phyloP scores from a whole-genome alignment of 2,113 vertebrate species.

The Periophthalmus modestus region DNA sequence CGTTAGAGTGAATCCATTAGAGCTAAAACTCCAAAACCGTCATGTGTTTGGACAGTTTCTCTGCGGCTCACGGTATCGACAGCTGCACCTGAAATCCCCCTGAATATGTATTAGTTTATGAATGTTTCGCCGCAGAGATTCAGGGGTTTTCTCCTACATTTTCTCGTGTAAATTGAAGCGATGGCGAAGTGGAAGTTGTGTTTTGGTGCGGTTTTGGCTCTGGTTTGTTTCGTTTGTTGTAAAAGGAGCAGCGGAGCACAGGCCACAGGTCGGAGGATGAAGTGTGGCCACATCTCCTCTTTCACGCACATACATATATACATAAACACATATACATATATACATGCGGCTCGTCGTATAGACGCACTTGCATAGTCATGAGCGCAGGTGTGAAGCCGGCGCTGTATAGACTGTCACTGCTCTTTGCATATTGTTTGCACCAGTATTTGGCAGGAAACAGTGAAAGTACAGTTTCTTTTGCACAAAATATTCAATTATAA shows the following conservation, averaged over 20 bases:
- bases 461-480: not conserved
- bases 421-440: conserved; percentile 15
- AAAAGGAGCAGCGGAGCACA: conserved; percentile 67
- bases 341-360: conserved; percentile 3
- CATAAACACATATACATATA: conserved; percentile 1
- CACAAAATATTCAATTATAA: not conserved
- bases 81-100: not conserved
- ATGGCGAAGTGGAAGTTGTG: conserved; percentile 41
- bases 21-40: not conserved
- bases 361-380: conserved; percentile 11
- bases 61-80: not conserved
- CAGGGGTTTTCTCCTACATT: not conserved
- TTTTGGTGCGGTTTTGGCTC: conserved; percentile 62
- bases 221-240: conserved; percentile 73
- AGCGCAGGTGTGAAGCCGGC: not conserved
- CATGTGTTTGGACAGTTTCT: not conserved
- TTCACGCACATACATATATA: conserved; percentile 5
- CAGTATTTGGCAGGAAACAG: not conserved
- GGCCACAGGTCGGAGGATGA: conserved; percentile 66
- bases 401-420: not conserved
- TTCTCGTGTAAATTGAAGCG: conserved; percentile 3
- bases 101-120: conserved; percentile 11
- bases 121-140: not conserved
- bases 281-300: conserved; percentile 66
- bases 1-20: not conserved